Base-by-base conservation (phyloP, 2,888 invertebrate genomes). In the Ormyrus thymus region DNA sequence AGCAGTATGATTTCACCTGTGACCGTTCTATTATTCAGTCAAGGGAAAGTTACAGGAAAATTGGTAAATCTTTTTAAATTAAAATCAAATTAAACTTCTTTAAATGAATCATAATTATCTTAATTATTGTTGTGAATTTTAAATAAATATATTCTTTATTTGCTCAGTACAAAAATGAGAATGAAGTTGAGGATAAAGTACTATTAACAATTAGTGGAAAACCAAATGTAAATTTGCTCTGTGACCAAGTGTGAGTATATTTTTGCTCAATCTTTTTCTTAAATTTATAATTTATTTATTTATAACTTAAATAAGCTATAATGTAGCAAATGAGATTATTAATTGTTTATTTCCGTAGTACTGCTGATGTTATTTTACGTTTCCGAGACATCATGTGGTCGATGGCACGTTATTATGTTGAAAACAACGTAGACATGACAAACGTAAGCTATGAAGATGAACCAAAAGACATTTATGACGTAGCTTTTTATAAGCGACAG, bases 1-100 rank as follows among this genome's bases (percentile, higher is more conserved):
- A 92, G 92, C 0, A 92, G 93, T 53, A 83, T 92, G 0, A 84
- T 95, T n/a, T 90, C 93, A 0, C 92, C 94, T 0, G 89, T 94
- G 43, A 89, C 93, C 0, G 92, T 92, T 6, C 81, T 94, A 9
- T 85, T 95, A 71, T 94, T 94, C 86, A 90, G 86, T 50, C 83
- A 85, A 13, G 87, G 84, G 62, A 83, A 81, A 3, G 66, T 87
- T 75, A 50, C 58, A 43, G 83, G 83, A 56, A 70, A 70, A 15
- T 74, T 84, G 82, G 88, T 89, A 83, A 81, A 75, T 29, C 29
- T 29, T 29, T 29, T 29, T 29, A 29, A 29, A 29, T 29, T 29
- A 29, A 29, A 29, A 29, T 29, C 29, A 29, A 29, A 29, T 29
- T 29, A 29, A 29, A 29, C 29, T 29, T 29, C 29, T 29, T 29